phyloP scores from a whole-genome alignment of 2,797 vertebrate genomes.

The Lithobates pipiens region DNA sequence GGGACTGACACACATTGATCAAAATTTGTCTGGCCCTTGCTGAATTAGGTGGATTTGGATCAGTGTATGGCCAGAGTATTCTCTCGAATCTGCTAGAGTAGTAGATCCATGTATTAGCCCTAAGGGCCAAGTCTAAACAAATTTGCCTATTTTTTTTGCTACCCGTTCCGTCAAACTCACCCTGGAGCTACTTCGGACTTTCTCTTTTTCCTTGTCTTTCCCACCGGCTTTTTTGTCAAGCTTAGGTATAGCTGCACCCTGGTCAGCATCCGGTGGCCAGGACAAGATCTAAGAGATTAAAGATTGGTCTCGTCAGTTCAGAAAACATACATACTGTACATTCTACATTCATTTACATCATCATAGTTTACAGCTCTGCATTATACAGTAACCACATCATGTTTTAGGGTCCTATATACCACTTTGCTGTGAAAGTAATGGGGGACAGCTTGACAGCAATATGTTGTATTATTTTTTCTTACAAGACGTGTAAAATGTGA shows the following conservation, averaged over 20 bases:
- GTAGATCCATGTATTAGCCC: not conserved
- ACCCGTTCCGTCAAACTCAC: conserved; percentile 16
- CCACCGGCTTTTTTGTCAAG: conserved; percentile 67
- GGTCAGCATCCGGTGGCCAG: conserved; percentile 72
- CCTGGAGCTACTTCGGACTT: conserved; percentile 41
- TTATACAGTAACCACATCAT: no score
- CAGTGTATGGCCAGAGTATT: no score
- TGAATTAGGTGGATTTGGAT: no score
- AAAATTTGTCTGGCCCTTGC: no score
- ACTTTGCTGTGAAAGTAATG: not conserved
- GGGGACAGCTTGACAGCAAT: not conserved
- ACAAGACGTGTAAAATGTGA: not conserved
- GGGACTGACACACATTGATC: no score
- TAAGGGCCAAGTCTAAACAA: no score
- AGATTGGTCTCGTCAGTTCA: not conserved
- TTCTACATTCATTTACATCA: not conserved
- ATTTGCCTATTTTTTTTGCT: not conserved
- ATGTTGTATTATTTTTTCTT: not conserved
- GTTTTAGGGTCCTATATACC: not conserved
- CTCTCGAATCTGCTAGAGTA: not conserved
- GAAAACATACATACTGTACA: not conserved
- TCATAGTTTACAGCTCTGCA: not conserved
- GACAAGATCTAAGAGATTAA: conserved; percentile 75
- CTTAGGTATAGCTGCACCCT: conserved; percentile 52
- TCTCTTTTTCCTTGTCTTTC: conserved; percentile 66